These are phyloP conservation scores for Parnassius orleans DNA, from an alignment of 2,888 invertebrate species.

Conservation along the genomic window DNA sequence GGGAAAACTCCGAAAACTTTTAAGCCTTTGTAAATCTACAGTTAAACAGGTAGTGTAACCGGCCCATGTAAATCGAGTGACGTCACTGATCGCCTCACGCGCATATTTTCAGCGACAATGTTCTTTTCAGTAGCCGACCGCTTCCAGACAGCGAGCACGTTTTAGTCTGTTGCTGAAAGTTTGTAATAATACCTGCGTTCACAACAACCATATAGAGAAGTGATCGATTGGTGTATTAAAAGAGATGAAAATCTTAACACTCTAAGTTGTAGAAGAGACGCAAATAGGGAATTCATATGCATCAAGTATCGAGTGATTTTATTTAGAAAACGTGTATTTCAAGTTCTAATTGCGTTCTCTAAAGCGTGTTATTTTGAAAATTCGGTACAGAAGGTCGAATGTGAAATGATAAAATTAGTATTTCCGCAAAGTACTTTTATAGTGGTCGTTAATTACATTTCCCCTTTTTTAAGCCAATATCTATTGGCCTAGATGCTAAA, in stretches of 20 bases:
- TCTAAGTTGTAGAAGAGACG: background rate
- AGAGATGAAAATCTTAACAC: background rate
- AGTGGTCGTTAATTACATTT: no score
- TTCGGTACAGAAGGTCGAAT: no score
- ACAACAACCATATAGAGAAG: background rate
- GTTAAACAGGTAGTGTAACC: constrained; percentile 30
- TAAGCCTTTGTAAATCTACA: constrained; percentile 24
- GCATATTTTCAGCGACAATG: constrained; percentile 45
- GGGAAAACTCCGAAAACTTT: no score
- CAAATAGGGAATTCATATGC: no score
- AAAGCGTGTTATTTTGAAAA: no score
- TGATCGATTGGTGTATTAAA: background rate
- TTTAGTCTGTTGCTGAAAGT: background rate
- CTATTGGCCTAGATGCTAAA: no score
- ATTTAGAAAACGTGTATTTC: no score
- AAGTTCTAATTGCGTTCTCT: no score
- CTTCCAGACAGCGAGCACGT: constrained; percentile 33
- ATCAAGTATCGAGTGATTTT: no score
- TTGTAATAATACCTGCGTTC: constrained; percentile 10
- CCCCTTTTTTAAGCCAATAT: no score
- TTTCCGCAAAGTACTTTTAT: no score
- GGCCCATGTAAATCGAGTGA: constrained; percentile 26
- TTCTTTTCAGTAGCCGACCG: constrained; percentile 46
- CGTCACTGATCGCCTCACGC: constrained; percentile 40
- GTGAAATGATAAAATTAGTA: no score